Conservation (phyloP, 2,888 invertebrate genomes). For the Nudaria mundana region DNA sequence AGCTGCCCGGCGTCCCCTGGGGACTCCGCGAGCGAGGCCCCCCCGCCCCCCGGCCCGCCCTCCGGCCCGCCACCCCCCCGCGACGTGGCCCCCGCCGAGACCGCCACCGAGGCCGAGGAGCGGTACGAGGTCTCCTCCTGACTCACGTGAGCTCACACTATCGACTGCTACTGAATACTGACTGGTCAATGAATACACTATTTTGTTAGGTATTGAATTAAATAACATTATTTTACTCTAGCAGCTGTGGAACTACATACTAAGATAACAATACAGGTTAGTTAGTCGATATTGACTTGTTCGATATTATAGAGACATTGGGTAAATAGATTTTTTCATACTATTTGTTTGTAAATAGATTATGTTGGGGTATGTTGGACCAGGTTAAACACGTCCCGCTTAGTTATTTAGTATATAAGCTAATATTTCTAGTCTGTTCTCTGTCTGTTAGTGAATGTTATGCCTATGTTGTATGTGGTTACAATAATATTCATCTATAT, state of each 20-base stretch:
- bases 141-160: too few relatives aligned
- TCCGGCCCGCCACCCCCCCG: not conserved
- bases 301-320: too few relatives aligned
- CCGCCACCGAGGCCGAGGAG: slow-evolving; percentile 75
- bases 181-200: not conserved
- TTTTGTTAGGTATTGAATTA: too few relatives aligned
- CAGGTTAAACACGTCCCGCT: slow-evolving; percentile 2
- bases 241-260: too few relatives aligned
- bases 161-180: slow-evolving; percentile 33
- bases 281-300: too few relatives aligned
- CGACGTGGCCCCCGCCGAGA: slow-evolving; percentile 64
- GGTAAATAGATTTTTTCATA: too few relatives aligned
- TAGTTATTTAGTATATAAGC: slow-evolving; percentile 52
- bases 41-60: not conserved
- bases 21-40: slow-evolving; percentile 9
- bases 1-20: slow-evolving; percentile 14
- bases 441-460: slow-evolving; percentile 13
- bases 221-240: too few relatives aligned
- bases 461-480: too few relatives aligned
- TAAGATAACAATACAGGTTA: too few relatives aligned
- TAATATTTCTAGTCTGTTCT: slow-evolving; percentile 55
- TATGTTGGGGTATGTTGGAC: not conserved
- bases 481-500: too few relatives aligned
- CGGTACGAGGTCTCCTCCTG: slow-evolving; percentile 41
- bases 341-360: too few relatives aligned